phyloP scores from a whole-genome alignment of 2,888 invertebrate species.

The Ethmia dodecea region DNA sequence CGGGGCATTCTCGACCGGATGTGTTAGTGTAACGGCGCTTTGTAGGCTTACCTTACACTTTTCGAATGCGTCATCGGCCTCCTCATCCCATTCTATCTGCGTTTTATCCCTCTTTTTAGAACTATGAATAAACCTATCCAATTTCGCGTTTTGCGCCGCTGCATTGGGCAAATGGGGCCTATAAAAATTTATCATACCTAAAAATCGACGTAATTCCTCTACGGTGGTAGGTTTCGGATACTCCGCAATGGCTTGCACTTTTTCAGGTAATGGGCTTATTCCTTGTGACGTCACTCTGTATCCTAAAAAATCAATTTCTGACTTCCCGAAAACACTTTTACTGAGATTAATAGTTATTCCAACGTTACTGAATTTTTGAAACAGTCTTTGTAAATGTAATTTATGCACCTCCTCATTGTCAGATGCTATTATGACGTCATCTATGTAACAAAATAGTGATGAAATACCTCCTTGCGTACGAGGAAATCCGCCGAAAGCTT shows the following conservation, averaged over 20 bases:
- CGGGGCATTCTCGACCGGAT: constrained; percentile 22
- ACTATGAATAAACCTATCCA: constrained; percentile 21
- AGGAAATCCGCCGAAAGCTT: too few relatives aligned
- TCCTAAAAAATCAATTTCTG: constrained; percentile 10
- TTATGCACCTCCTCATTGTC: constrained; percentile 8
- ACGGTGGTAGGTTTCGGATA: constrained; percentile 3
- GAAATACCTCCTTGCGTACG: too few relatives aligned
- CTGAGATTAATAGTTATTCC: constrained; percentile 13
- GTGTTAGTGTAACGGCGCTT: constrained; percentile 24
- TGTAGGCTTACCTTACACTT: constrained; percentile 22
- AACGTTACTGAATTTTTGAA: constrained; percentile 14
- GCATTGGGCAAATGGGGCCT: constrained; percentile 28
- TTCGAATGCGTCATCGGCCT: constrained; percentile 15
- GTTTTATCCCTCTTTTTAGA: constrained; percentile 19
- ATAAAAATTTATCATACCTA: constrained; percentile 30
- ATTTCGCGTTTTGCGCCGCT: constrained; percentile 26
- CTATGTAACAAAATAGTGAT: too few relatives aligned
- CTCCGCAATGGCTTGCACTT: constrained; percentile 3
- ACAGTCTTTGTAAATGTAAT: constrained; percentile 13
- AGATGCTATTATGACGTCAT: too few relatives aligned
- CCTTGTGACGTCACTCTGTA: constrained; percentile 8
- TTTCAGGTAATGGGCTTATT: constrained; percentile 3
- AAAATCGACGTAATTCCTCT: constrained; percentile 6
- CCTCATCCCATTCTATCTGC: constrained; percentile 11
- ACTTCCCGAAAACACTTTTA: constrained; percentile 11